Base-by-base conservation (phyloP, 2,113 vertebrate genomes). In the Corvus moneduloides region DNA sequence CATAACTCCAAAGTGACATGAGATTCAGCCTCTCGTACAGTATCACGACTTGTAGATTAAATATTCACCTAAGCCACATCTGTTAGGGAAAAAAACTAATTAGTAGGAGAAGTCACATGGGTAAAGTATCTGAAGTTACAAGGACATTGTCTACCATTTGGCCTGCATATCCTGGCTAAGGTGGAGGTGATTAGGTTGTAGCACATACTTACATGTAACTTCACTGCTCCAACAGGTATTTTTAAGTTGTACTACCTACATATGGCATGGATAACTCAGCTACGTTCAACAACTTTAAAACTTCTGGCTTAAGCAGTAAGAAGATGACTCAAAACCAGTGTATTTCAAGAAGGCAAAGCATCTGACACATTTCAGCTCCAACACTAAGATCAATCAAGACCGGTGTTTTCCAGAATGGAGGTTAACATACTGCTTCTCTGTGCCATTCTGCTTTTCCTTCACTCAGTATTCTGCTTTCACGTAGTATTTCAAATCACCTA, bases 31-130 rank as follows among this genome's bases (percentile, higher is more conserved):
- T 89, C 33, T 56, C 76, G 10, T 72, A 52, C 1, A 52, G 23
- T 41, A 71, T 24, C 10, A 33, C 1, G 2, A 72, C 48, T 54
- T 78, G 24, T 14, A 74, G 8, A 33, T 63, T 56, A 89, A 96
- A 92, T 37, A 90, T 33, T 88, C 33, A 66, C 27, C 37, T 77
- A 91, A 61, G 35, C 49, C 80, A 67, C 49, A 61, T 71, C 66
- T 93, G 54, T 67, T 68, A 91, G 81, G 35, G 41, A 61, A 91
- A 84, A 90, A 77, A 90, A 10, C 1, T 32, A 10, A 24, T 55
- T 63, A 94, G 28, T 17, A 63, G 58, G 59, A 93, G 61, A 96
- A 96, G 77, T 96, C 64, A 93, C 83, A 89, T 14, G 9, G 13
- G 7, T 87, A 52, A 75, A 85, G n/a, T 69, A 30, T 71, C 37